phyloP scores from a whole-genome alignment of 2,888 invertebrate species.

The Papilio elwesi region DNA sequence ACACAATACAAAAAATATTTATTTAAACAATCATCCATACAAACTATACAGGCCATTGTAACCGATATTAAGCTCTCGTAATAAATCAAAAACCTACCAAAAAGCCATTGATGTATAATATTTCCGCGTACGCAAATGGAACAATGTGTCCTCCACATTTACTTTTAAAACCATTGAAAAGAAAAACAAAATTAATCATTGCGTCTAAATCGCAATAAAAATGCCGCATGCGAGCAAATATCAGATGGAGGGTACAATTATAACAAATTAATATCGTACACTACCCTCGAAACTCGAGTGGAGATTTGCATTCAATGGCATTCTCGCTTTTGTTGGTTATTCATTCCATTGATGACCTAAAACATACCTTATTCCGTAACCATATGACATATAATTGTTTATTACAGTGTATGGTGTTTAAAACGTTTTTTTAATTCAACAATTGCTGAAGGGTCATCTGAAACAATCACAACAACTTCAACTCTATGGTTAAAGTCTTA shows the following conservation, averaged over 20 bases:
- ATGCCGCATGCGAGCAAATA: constrained; percentile 83
- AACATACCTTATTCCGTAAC: constrained; percentile 44
- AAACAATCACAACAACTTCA: constrained; percentile 53
- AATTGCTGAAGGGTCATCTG: constrained; percentile 75
- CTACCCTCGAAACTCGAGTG: constrained; percentile 82
- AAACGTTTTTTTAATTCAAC: constrained; percentile 51
- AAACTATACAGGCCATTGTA: constrained; percentile 65
- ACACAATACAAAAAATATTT: constrained; percentile 53
- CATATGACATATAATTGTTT: constrained; percentile 45
- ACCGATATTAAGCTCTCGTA: constrained; percentile 66
- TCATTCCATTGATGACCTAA: constrained; percentile 47
- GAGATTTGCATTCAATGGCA: constrained; percentile 82
- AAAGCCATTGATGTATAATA: constrained; percentile 65
- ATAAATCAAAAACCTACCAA: constrained; percentile 63
- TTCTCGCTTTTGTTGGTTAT: constrained; percentile 74
- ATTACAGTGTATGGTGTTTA: constrained; percentile 45
- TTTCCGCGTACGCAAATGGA: constrained; percentile 58
- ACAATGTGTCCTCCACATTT: constrained; percentile 72
- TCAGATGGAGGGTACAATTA: constrained; percentile 77
- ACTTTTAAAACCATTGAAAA: constrained; percentile 70
- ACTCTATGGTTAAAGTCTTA: constrained; percentile 54
- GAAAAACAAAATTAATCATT: constrained; percentile 84
- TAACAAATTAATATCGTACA: constrained; percentile 83
- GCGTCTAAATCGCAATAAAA: constrained; percentile 84
- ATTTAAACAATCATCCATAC: constrained; percentile 59